Percentiles rank a stretch among this genome's conserved stretches.
phyloP scores from a whole-genome alignment of 2,113 vertebrate genomes.

The Phalacrocorax carbo region DNA sequence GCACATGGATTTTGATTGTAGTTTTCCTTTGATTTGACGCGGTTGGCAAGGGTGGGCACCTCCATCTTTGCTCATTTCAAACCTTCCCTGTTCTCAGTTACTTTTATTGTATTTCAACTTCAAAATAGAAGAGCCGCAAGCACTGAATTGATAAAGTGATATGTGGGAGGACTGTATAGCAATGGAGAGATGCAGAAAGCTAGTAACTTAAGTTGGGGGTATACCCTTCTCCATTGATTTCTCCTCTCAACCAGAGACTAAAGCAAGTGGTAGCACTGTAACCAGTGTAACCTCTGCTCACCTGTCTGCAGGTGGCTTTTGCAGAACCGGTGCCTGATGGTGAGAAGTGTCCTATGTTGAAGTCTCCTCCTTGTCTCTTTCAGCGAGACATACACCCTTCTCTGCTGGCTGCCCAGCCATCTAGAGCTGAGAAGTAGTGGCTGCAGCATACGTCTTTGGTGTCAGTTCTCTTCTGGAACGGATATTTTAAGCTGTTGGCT shows the following conservation, averaged over 20 bases:
- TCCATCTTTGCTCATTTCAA: neutral
- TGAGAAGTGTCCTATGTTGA: neutral
- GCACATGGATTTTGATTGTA: constrained; percentile 15
- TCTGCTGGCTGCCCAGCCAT: neutral
- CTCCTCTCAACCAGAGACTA: neutral
- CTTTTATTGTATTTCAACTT: constrained; percentile 1
- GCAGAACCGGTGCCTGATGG: neutral
- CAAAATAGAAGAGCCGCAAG: neutral
- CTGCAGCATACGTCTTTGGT: neutral
- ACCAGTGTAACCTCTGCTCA: neutral
- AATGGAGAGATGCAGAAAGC: neutral
- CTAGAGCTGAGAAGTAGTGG: neutral
- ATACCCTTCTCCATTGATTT: neutral
- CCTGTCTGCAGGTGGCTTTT: neutral
- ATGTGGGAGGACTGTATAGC: neutral
- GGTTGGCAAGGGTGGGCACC: neutral
- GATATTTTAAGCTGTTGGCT: neutral
- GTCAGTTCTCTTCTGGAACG: neutral
- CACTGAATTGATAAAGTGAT: neutral
- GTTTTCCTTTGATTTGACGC: neutral
- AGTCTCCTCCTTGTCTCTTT: neutral
- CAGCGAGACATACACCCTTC: neutral
- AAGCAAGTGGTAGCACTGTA: neutral
- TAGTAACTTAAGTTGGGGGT: neutral
- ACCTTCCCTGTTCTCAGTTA: neutral